A percentile compares a stretch with the other conserved stretches of the same genome.
These are phyloP conservation scores for Anthopleura xanthogrammica DNA, from an alignment of 92 coral and sea anemone genomes.

Conservation along the genomic window DNA sequence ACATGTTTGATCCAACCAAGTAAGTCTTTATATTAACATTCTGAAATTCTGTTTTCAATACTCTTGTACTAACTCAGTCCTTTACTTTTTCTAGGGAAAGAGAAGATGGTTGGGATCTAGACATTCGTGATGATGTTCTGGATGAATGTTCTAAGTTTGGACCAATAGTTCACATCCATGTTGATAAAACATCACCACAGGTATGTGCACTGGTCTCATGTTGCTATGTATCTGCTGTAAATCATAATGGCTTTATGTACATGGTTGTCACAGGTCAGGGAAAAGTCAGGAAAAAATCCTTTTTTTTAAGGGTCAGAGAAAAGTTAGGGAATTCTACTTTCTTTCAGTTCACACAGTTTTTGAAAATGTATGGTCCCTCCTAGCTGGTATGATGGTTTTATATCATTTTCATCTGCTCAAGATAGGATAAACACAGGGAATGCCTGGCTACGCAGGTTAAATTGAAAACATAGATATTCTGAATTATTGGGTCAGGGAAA, in stretches of 20 bases:
- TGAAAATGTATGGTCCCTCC: background rate
- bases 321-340: no score
- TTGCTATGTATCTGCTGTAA: background rate
- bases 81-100: conserved; percentile 60
- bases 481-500: background rate
- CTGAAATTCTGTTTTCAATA: background rate
- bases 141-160: conserved; percentile 96
- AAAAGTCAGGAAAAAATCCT: background rate
- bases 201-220: conserved; percentile 23
- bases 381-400: background rate
- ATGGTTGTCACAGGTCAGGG: no score
- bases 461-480: no score
- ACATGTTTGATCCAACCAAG: conserved; percentile 99
- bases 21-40: conserved; percentile 39
- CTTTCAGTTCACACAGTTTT: no score
- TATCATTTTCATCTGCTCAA: no score
- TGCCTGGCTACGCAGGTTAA: no score
- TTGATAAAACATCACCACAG: conserved; percentile 84
- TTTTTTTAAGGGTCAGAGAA: no score
- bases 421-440: no score
- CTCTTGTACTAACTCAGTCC: background rate
- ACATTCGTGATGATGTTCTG: conserved; percentile 91
- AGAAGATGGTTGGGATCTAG: conserved; percentile 92
- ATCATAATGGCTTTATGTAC: no score
- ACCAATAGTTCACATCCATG: conserved; percentile 86